Evolutionary conservation across 2,888 invertebrate species (phyloP).

Genomic region (Epinotia nisella): DNA sequence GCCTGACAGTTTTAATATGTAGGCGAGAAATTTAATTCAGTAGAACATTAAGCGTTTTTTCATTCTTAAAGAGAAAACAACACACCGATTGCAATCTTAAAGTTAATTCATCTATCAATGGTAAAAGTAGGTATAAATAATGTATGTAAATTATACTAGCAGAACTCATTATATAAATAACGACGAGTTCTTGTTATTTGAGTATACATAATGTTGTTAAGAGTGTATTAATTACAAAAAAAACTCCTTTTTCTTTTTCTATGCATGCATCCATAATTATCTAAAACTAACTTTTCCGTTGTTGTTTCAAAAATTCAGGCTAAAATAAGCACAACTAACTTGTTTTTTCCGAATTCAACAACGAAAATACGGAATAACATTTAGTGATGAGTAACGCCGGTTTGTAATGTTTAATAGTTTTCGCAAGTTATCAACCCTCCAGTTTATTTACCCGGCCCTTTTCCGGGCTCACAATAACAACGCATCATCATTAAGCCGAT

Average conservation of each 20-base stretch:
- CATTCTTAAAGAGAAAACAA: too few relatives aligned
- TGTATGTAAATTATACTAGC: background rate
- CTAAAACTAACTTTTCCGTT: background rate
- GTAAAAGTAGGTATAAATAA: background rate
- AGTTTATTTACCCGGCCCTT: constrained; percentile 45
- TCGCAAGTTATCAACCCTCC: constrained; percentile 34
- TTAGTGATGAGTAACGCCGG: constrained; percentile 9
- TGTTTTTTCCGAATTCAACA: background rate
- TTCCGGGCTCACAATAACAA: constrained; percentile 49
- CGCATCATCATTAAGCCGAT: constrained; percentile 57
- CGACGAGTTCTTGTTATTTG: too few relatives aligned
- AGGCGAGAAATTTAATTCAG: too few relatives aligned
- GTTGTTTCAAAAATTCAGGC: background rate
- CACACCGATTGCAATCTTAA: too few relatives aligned
- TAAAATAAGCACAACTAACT: background rate
- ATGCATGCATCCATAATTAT: background rate
- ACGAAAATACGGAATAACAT: background rate
- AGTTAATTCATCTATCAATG: too few relatives aligned
- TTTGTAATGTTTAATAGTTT: constrained; percentile 35
- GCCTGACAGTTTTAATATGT: too few relatives aligned
- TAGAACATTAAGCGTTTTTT: too few relatives aligned
- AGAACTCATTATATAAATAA: background rate
- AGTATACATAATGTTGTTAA: too few relatives aligned
- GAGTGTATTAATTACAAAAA: too few relatives aligned
- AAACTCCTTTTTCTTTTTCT: background rate